These are phyloP conservation scores for Pyrrhosoma nymphula DNA, from an alignment of 2,888 invertebrate species.

Conservation along the genomic window DNA sequence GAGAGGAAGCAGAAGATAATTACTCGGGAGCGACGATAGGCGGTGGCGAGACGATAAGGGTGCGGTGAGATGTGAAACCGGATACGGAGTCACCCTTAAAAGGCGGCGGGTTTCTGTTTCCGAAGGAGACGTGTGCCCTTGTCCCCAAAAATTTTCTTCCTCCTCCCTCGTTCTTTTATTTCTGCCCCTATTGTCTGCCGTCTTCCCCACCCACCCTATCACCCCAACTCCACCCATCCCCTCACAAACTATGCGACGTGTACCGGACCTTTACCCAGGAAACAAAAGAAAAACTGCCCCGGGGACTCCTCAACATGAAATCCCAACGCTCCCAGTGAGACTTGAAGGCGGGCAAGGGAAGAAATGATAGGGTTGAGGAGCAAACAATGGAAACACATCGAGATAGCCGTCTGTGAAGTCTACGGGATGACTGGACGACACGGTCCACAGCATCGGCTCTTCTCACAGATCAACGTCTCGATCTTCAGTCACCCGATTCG, in stretches of 20 bases:
- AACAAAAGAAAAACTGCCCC: background rate
- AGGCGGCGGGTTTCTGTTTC: background rate
- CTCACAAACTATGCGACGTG: background rate
- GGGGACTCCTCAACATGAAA: background rate
- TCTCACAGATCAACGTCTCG: background rate
- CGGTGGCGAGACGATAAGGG: background rate
- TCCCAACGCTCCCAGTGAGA: background rate
- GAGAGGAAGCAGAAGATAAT: background rate
- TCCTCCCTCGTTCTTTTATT: background rate
- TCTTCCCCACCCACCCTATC: background rate
- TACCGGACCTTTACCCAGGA: background rate
- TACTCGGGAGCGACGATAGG: background rate
- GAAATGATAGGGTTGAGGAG: background rate
- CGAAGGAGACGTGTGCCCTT: background rate
- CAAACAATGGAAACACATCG: background rate
- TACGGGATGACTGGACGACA: background rate
- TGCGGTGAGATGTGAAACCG: background rate
- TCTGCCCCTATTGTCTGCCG: slow-evolving; percentile 8
- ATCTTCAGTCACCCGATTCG: background rate
- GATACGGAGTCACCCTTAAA: slow-evolving; percentile 1
- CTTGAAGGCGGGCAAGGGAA: background rate
- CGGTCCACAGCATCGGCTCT: background rate
- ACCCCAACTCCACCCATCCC: background rate
- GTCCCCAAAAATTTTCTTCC: background rate
- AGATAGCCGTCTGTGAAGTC: background rate